Base-by-base conservation (phyloP, 1,140 invertebrate genomes). In the Drepana arcuata region DNA sequence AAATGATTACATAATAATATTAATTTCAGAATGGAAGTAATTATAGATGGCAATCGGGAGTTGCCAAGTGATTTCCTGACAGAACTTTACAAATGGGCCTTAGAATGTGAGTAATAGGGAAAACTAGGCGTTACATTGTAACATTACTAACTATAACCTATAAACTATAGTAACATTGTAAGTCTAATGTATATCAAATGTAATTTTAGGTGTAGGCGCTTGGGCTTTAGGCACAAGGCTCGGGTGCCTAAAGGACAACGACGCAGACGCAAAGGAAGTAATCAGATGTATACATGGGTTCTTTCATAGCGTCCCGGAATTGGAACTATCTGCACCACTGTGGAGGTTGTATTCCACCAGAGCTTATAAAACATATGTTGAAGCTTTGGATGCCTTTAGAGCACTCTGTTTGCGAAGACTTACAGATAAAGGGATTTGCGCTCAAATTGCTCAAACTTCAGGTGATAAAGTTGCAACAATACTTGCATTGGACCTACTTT, bases 1-100 rank as follows among this genome's bases (percentile, higher is more conserved):
- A 28, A 30, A 9, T 21, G 18, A 21, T 21, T 9, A 21, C n/a
- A 16, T 29, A 26, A 23, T 11, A 38, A 27, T 28, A 15, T 48
- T 42, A 47, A 45, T 85, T 87, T 30, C 69, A 93, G 92, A 64
- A 90, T 94, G 59, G 86, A 89, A 41, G 75, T 81, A 44, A 88
- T 92, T 65, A 82, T 88, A 37, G 85, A 92, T 64, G 66, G 86
- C 28, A 86, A 89, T 29, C 70, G 85, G 18, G 90, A 94, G 60
- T 77, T 93, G 44, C 92, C 92, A 9, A 85, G 85, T 10, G 86
- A 93, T 67, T 94, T 93, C 83, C 83, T 94, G 26, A 91, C 89
- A 40, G 92, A 94, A 83, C 87, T 95, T 23, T 93, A 95, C 65
- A 94, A 93, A 86, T 93, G 93, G 92, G 91, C 93, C 1, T 82